Conservation (phyloP, 2,113 vertebrate genomes). For the Lagopus leucura region DNA sequence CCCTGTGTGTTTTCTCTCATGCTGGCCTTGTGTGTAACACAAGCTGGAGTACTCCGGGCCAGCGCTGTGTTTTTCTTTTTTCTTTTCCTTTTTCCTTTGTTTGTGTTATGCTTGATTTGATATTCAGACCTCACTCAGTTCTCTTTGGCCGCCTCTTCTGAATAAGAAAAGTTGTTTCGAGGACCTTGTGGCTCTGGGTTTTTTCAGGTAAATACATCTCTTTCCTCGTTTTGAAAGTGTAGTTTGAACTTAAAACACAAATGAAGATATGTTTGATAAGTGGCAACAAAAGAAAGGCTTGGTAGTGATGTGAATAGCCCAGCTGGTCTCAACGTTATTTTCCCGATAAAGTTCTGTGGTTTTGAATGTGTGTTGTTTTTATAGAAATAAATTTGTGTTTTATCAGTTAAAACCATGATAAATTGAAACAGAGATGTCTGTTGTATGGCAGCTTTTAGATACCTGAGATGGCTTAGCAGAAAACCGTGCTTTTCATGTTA, state of each 20-base stretch:
- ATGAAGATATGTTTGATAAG: background rate
- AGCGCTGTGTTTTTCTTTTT: background rate
- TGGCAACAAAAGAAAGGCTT: background rate
- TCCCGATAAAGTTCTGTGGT: background rate
- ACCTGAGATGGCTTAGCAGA: background rate
- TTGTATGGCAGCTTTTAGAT: background rate
- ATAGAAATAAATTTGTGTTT: background rate
- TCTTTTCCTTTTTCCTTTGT: slow-evolving; percentile 9
- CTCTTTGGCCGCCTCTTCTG: slow-evolving; percentile 12
- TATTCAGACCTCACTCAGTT: background rate
- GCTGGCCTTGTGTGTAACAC: background rate
- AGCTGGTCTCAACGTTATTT: background rate
- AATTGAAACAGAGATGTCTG: background rate
- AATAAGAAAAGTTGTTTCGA: background rate
- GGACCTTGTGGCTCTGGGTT: background rate
- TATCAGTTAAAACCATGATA: background rate
- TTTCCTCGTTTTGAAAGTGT: background rate
- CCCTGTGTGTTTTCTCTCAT: background rate
- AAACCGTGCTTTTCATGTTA: background rate
- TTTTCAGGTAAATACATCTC: background rate
- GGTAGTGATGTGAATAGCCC: background rate
- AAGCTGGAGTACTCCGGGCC: background rate
- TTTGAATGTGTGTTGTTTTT: background rate
- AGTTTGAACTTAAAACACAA: background rate
- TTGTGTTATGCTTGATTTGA: background rate